Conservation (phyloP, 2,797 vertebrate genomes). For the Epinephelus coioides region DNA sequence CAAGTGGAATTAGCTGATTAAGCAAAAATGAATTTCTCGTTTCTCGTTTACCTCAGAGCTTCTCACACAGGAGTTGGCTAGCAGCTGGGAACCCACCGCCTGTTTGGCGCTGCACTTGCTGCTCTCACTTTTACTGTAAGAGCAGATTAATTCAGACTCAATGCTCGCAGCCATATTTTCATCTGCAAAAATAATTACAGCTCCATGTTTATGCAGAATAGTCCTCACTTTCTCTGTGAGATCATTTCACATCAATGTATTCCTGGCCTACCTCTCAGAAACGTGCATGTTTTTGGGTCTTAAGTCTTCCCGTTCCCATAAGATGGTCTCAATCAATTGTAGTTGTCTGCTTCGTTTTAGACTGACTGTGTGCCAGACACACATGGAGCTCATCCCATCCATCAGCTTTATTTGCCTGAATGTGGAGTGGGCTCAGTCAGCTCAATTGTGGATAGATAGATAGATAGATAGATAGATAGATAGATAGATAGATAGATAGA, state of each 20-base stretch:
- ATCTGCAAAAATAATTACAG: constrained; percentile 60
- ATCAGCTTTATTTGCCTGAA: constrained; percentile 63
- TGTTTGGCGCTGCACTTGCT: constrained; percentile 55
- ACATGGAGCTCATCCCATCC: constrained; percentile 47
- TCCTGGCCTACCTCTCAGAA: background rate
- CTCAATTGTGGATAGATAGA: constrained; percentile 27
- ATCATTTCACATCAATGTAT: constrained; percentile 18
- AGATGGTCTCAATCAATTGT: constrained; percentile 35
- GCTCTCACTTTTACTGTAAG: constrained; percentile 43
- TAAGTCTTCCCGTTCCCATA: constrained; percentile 26
- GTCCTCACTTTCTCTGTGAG: constrained; percentile 22
- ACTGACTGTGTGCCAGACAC: constrained; percentile 38
- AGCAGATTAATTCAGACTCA: constrained; percentile 49
- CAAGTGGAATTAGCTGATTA: constrained; percentile 74
- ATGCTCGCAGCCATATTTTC: constrained; percentile 41
- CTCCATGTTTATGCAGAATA: constrained; percentile 26
- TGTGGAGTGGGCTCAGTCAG: constrained; percentile 45
- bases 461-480: constrained; percentile 44
- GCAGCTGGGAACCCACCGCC: constrained; percentile 57
- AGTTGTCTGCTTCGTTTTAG: constrained; percentile 31
- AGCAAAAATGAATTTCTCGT: constrained; percentile 71
- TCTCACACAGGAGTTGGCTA: constrained; percentile 55
- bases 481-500: constrained; percentile 42
- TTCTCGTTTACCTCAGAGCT: constrained; percentile 55
- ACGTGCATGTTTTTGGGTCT: background rate